Evolutionary conservation across 2,113 vertebrate species (phyloP).

Genomic region (Eurystomus gularis): DNA sequence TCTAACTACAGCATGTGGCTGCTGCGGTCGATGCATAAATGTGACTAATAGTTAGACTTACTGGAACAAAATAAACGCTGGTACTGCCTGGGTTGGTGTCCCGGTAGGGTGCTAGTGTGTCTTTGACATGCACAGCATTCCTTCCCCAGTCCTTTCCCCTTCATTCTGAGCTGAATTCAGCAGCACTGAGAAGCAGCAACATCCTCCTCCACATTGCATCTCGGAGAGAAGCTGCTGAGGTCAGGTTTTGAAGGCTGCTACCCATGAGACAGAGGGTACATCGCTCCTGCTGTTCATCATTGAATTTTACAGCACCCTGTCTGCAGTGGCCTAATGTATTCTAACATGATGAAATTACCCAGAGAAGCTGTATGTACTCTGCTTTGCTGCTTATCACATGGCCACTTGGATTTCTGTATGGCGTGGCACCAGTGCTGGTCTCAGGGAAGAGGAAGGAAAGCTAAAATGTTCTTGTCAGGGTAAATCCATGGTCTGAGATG

Average conservation of each 20-base stretch:
- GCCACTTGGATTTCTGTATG: not conserved
- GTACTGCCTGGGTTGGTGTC: not conserved
- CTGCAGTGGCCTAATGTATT: not conserved
- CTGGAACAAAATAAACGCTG: not conserved
- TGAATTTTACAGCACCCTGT: not conserved
- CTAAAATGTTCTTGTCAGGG: not conserved
- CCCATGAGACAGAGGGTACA: not conserved
- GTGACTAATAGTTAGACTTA: conserved; percentile 1
- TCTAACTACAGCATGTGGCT: not conserved
- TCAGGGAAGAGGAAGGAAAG: not conserved
- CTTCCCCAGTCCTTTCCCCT: not conserved
- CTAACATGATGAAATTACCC: not conserved
- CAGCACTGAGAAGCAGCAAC: not conserved
- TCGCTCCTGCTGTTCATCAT: not conserved
- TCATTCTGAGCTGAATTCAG: not conserved
- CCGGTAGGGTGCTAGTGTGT: not conserved
- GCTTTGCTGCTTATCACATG: not conserved
- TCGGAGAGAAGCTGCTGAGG: not conserved
- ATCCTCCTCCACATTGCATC: not conserved
- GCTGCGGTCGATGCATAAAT: not conserved
- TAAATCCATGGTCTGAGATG: not conserved
- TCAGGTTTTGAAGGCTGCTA: not conserved
- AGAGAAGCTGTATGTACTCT: not conserved
- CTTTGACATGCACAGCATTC: not conserved
- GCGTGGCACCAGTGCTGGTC: not conserved